phyloP scores from a whole-genome alignment of 2,888 invertebrate species.

The Trachelus troglodyta region DNA sequence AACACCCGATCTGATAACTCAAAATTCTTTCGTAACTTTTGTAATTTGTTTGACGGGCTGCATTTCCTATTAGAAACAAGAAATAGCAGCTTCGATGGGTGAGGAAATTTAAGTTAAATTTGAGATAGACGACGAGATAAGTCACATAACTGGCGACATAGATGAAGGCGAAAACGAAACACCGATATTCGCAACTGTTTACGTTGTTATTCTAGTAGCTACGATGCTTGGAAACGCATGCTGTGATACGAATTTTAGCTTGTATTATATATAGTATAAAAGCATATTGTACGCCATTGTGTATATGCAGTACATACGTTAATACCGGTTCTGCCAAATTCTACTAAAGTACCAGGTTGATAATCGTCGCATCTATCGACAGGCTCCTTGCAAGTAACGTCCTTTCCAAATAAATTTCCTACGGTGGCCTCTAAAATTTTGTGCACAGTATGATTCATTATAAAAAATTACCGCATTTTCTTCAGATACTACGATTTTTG shows the following conservation, averaged over 20 bases:
- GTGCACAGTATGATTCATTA: constrained; percentile 51
- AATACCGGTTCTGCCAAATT: constrained; percentile 53
- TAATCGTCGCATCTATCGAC: constrained; percentile 56
- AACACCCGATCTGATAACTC: background rate
- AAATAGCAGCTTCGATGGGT: background rate
- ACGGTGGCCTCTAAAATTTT: constrained; percentile 51
- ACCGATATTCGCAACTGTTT: background rate
- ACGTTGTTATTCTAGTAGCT: background rate
- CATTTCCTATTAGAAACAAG: background rate
- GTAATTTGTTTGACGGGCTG: background rate
- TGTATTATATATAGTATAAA: background rate
- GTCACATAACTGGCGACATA: background rate
- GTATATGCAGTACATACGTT: constrained; percentile 40
- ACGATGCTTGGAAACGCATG: background rate
- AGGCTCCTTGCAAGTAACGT: constrained; percentile 57
- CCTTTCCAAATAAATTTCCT: constrained; percentile 56
- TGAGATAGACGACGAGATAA: background rate
- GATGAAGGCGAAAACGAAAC: background rate
- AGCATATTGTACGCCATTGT: background rate
- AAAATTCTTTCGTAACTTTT: background rate
- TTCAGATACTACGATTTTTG: background rate
- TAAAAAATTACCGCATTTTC: constrained; percentile 9
- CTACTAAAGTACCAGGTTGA: constrained; percentile 57
- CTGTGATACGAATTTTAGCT: background rate
- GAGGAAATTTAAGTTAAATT: background rate